Conservation (phyloP, 30 jellyfish, hydroid and myxozoan species). For the Pseudorhiza aurosa region DNA sequence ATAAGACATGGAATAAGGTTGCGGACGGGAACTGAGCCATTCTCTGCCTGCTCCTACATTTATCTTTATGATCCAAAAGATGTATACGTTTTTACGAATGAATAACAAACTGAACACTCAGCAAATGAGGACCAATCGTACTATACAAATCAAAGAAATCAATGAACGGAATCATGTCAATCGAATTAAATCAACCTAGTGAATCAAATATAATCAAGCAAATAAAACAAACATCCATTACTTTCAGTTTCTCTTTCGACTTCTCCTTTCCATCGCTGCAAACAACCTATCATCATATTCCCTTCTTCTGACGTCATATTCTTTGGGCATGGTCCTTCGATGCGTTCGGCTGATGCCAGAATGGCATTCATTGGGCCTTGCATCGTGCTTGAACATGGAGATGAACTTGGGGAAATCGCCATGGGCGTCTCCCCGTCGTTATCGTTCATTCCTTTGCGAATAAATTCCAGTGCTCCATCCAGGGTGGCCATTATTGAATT, state of each 20-base stretch:
- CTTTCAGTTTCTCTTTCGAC: conserved; percentile 58
- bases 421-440: conserved; percentile 47
- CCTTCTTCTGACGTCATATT: conserved; percentile 52
- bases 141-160: no score
- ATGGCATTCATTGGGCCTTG: conserved; percentile 4
- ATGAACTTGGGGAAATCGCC: conserved; percentile 59
- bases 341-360: conserved; percentile 44
- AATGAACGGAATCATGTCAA: no score
- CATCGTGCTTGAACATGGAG: conserved; percentile 44
- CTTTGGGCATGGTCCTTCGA: conserved; percentile 71
- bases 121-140: no score
- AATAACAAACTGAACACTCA: no score
- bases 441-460: conserved; percentile 12
- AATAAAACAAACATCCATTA: background rate
- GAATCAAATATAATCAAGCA: background rate
- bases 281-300: conserved; percentile 27
- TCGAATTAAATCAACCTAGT: background rate
- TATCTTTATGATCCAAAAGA: no score
- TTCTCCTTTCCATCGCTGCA: conserved; percentile 56
- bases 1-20: no score
- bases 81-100: no score
- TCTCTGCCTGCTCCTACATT: no score
- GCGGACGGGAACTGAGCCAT: no score
- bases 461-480: conserved; percentile 52
- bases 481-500: conserved; percentile 36